Conservation (phyloP, 2,113 vertebrate genomes). For the Fulica atra region DNA sequence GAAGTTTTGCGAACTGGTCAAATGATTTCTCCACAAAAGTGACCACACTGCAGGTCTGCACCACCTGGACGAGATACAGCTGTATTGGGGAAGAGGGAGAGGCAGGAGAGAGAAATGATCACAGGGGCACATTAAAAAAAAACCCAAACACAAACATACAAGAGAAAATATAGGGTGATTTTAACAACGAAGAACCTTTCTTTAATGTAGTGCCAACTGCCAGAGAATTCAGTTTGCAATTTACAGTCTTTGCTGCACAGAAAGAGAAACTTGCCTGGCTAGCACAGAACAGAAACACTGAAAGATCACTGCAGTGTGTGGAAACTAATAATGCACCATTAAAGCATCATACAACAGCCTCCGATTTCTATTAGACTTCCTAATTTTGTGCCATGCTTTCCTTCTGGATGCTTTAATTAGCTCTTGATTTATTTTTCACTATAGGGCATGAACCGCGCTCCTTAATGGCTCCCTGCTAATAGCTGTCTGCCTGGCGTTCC, state of each 20-base stretch:
- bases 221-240: slow-evolving; percentile 22
- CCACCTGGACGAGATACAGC: slow-evolving; percentile 81
- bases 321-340: slow-evolving; percentile 52
- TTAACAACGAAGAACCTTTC: slow-evolving; percentile 28
- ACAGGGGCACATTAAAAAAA: neutral
- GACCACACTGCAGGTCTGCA: slow-evolving; percentile 71
- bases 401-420: slow-evolving; percentile 70
- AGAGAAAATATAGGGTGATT: slow-evolving; percentile 6
- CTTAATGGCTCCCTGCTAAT: slow-evolving; percentile 59
- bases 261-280: slow-evolving; percentile 17
- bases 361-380: slow-evolving; percentile 46
- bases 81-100: slow-evolving; percentile 50
- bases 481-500: slow-evolving; percentile 55
- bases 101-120: neutral
- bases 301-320: slow-evolving; percentile 26
- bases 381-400: slow-evolving; percentile 62
- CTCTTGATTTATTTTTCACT: slow-evolving; percentile 68
- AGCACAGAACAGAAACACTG: slow-evolving; percentile 1
- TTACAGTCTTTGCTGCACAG: neutral
- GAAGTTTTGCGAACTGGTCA: slow-evolving; percentile 80
- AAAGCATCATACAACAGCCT: slow-evolving; percentile 34
- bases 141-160: neutral
- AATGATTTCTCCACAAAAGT: slow-evolving; percentile 81
- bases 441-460: slow-evolving; percentile 42
- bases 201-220: slow-evolving; percentile 22